A percentile compares a stretch with the other conserved stretches of the same genome.
Conservation (phyloP, 2,888 invertebrate species). For the Syrista parreyssii region DNA sequence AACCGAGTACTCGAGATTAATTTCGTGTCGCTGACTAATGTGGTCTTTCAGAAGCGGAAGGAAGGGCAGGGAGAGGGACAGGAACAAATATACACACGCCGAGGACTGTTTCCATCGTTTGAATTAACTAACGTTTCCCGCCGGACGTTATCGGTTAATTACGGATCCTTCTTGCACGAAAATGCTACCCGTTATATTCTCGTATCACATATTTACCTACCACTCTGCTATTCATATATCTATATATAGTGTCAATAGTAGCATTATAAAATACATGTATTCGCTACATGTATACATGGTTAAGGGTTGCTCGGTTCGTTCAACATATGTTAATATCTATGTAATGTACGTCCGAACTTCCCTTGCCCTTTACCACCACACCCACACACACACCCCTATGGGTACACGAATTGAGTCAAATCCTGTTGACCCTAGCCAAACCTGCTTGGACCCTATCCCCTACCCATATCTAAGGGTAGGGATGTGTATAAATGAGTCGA, state of each 20-base stretch:
- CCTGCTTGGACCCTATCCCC: background rate
- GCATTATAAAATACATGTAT: no score
- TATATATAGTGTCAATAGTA: no score
- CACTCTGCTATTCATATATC: no score
- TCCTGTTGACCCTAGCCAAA: slow-evolving; percentile 13
- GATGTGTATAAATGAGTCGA: background rate
- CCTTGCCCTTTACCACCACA: background rate
- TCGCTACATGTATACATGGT: no score
- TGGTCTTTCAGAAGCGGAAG: background rate
- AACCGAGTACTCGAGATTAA: no score
- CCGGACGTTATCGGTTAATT: slow-evolving; percentile 41
- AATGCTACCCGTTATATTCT: slow-evolving; percentile 30
- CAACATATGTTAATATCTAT: slow-evolving; percentile 35
- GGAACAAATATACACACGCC: background rate
- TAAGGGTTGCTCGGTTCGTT: background rate
- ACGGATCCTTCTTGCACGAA: slow-evolving; percentile 33
- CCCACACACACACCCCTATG: background rate
- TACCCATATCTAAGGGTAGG: background rate
- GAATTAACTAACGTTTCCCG: slow-evolving; percentile 9
- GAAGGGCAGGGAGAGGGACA: background rate
- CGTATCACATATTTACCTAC: slow-evolving; percentile 14
- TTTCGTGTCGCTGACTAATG: no score
- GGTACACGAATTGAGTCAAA: slow-evolving; percentile 33
- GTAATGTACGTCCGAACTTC: slow-evolving; percentile 28
- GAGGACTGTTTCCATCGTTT: background rate